Conservation (phyloP, 2,797 vertebrate species). For the Polyboroides typus region DNA sequence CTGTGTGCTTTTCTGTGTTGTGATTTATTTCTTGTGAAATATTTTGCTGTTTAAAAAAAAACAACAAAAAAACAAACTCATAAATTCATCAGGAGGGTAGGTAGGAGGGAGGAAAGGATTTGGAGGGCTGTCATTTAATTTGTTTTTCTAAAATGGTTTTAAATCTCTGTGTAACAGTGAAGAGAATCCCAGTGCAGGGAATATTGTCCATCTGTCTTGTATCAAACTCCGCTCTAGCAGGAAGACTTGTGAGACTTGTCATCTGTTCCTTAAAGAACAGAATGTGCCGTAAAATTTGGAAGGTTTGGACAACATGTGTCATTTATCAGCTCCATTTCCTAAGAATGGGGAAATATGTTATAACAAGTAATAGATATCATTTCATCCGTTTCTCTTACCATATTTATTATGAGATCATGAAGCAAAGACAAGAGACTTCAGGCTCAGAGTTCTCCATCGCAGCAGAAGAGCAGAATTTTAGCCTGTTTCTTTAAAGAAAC, state of each 20-base stretch:
- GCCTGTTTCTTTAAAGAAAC: background rate
- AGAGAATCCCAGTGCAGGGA: slow-evolving; percentile 28
- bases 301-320: slow-evolving; percentile 59
- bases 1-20: background rate
- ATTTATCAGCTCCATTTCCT: slow-evolving; percentile 20
- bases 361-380: background rate
- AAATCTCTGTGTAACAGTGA: background rate
- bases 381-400: background rate
- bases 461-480: background rate
- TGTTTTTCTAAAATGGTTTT: background rate
- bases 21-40: background rate
- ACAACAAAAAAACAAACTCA: background rate
- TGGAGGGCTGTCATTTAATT: background rate
- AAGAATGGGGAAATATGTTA: slow-evolving; percentile 22
- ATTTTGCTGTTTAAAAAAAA: background rate
- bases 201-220: slow-evolving; percentile 71
- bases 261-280: slow-evolving; percentile 73
- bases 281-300: slow-evolving; percentile 67
- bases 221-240: slow-evolving; percentile 60
- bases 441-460: background rate
- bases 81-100: background rate
- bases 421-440: background rate
- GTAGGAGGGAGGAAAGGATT: background rate
- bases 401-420: background rate
- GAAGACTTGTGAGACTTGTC: slow-evolving; percentile 69